Percentiles rank a stretch among this genome's conserved stretches.
phyloP scores from a whole-genome alignment of 2,797 vertebrate species.

The Fratercula arctica region DNA sequence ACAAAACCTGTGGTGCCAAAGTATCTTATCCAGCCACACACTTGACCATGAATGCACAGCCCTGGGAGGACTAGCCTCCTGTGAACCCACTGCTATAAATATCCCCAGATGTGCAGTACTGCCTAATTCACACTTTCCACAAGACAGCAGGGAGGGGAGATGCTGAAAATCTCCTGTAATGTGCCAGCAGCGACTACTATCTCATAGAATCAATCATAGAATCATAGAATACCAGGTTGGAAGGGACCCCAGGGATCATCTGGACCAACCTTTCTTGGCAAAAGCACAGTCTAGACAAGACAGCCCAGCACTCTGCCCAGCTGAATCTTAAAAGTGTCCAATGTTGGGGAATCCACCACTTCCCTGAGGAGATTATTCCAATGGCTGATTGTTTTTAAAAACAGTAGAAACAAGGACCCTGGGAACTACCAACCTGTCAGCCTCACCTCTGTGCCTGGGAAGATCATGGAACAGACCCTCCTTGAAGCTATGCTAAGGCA shows the following conservation, averaged over 20 bases:
- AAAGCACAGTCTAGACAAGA: too few species aligned
- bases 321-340: too few species aligned
- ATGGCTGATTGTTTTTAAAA: too few species aligned
- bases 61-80: background rate
- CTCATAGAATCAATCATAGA: background rate
- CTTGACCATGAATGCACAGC: background rate
- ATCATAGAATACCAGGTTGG: background rate
- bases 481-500: too few species aligned
- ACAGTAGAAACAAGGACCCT: too few species aligned
- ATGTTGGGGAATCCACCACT: too few species aligned
- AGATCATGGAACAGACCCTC: too few species aligned
- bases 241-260: background rate
- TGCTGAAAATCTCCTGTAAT: background rate
- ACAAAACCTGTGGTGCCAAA: background rate
- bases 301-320: too few species aligned
- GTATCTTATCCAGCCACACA: background rate
- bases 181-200: fast-evolving
- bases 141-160: background rate
- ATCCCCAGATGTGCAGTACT: background rate
- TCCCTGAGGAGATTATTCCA: too few species aligned
- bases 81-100: background rate
- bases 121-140: background rate
- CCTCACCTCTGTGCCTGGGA: too few species aligned
- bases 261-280: background rate
- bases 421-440: too few species aligned